Conservation (phyloP, 2,797 vertebrate species). For the Amniataba percoides region DNA sequence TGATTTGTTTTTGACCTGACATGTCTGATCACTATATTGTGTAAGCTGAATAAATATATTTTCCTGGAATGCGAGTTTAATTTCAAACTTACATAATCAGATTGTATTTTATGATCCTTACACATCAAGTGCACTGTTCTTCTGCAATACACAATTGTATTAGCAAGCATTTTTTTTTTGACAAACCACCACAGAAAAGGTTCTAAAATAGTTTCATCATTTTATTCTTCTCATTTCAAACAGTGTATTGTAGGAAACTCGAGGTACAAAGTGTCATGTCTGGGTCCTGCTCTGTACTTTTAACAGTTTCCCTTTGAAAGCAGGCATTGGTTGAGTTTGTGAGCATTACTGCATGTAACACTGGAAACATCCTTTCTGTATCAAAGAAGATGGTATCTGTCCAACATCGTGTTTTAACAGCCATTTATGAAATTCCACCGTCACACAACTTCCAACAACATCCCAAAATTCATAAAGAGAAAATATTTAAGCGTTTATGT, state of each 20-base stretch:
- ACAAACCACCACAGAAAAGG: conserved; percentile 24
- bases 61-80: not conserved
- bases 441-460: not conserved
- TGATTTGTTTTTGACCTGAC: not conserved
- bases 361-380: conserved; percentile 19
- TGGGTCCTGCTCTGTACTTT: conserved; percentile 20
- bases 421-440: not conserved
- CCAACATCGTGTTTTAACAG: conserved; percentile 1
- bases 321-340: conserved; percentile 11
- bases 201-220: not conserved
- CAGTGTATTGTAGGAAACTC: conserved; percentile 61
- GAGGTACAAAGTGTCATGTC: conserved; percentile 55
- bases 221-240: conserved; percentile 1
- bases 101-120: not conserved
- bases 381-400: not conserved
- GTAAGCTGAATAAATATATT: conserved; percentile 17
- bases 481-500: not conserved
- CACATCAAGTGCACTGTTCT: not conserved
- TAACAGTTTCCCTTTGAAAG: conserved; percentile 47
- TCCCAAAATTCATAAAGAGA: not conserved
- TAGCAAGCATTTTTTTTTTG: not conserved
- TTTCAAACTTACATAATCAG: conserved; percentile 1
- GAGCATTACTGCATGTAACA: conserved; percentile 13
- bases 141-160: not conserved
- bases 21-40: not conserved